phyloP scores from a whole-genome alignment of 2,113 vertebrate species.

The Tenrec ecaudatus region DNA sequence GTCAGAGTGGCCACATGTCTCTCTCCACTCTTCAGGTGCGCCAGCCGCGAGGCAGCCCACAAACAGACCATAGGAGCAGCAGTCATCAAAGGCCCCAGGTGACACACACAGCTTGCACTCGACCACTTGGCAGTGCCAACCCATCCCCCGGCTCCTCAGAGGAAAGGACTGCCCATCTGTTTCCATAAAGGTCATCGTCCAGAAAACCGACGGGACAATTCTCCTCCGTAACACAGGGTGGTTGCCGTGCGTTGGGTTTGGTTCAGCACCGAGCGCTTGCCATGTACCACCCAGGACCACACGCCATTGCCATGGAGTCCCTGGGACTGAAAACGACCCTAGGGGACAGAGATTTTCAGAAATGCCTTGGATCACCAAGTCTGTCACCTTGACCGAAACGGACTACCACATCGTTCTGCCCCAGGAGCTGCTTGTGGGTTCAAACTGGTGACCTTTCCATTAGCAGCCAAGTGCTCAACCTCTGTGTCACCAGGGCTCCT shows the following conservation, averaged over 20 bases:
- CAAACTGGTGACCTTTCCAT: background rate
- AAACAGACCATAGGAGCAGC: background rate
- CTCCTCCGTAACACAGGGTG: background rate
- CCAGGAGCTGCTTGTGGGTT: background rate
- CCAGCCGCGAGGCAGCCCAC: background rate
- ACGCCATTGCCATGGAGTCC: no score
- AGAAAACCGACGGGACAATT: background rate
- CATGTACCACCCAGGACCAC: background rate
- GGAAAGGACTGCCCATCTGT: background rate
- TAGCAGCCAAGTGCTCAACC: background rate
- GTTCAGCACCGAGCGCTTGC: background rate
- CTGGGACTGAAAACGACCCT: no score
- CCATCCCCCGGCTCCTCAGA: background rate
- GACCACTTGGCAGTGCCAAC: background rate
- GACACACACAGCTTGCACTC: background rate
- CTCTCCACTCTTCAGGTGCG: conserved; percentile 72
- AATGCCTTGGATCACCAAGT: no score
- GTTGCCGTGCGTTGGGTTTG: background rate
- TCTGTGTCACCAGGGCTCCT: background rate
- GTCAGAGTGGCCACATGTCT: conserved; percentile 42
- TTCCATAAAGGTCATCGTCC: background rate
- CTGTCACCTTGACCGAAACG: background rate
- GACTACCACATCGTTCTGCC: background rate
- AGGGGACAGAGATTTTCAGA: no score
- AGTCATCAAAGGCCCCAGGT: background rate